Base-by-base conservation (phyloP, 2,797 vertebrate genomes). In the Coracias cyanogaster region DNA sequence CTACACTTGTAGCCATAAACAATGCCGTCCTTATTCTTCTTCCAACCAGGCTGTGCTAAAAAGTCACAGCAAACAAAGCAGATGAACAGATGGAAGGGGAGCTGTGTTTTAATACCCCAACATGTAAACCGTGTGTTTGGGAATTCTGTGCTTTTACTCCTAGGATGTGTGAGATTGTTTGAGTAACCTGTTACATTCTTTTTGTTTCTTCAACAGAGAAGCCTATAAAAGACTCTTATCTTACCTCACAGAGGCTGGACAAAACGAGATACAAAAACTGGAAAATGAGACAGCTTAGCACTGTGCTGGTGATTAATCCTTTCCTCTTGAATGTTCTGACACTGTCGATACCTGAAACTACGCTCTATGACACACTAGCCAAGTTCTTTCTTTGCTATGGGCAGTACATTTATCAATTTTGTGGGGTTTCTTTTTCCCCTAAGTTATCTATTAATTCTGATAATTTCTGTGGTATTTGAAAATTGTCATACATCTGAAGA, bases 161-260 rank as follows among this genome's bases (percentile, higher is more conserved):
- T 61, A 81, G 43, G 24, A 49, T 58, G 29, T 48, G 10, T 49
- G 64, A 74, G 43, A 92, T 52, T 62, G 10, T n/a, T 85, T 64
- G 84, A 94, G 71, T 95, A 94, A 94, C 78, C 4, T 58, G 16
- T 86, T 90, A 46, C 10, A 6, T 77, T 79, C 35, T 90, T 91
- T 91, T 93, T 85, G 37, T 31, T 39, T 20, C 89, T 80, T 80
- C 72, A 90, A 98, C 96, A 99, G 99, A 98, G 98, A 98, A 85
- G 98, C 99, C 28, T 99, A 99, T 94, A 98, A 97, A 97, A 99
- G 98, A 97, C 97, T 99, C 97, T 97, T 99, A 97, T 97, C 97
- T 95, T 97, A 98, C 91, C 98, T 99, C 19, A 97, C 99, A 97
- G 98, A 99, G 71, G 96, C 97, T 95, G 99, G 99, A 93, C 98